Conservation (phyloP, 1,140 invertebrate species). For the Venturia canescens region DNA sequence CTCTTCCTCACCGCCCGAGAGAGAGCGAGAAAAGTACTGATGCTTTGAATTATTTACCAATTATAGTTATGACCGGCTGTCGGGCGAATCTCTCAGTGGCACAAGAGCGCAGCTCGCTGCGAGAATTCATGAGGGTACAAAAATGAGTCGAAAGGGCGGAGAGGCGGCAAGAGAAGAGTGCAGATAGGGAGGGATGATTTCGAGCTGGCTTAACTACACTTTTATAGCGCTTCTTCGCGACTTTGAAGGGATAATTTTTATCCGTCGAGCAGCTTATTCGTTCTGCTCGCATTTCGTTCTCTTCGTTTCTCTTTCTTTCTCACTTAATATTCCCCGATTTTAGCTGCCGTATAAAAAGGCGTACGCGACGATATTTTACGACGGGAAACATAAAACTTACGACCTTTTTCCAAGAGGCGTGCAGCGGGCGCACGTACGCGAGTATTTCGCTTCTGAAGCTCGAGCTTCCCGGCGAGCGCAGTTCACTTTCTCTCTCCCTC, state of each 20-base stretch:
- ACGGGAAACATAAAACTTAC: too few species aligned
- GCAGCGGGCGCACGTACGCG: too few species aligned
- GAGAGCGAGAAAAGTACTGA: slow-evolving; percentile 15
- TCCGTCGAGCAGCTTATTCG: slow-evolving; percentile 45
- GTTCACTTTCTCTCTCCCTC: neutral
- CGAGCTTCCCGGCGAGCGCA: neutral
- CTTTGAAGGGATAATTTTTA: slow-evolving; percentile 55
- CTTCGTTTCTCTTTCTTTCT: neutral
- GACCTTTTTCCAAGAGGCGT: too few species aligned
- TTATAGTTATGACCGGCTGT: slow-evolving; percentile 45
- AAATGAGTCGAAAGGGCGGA: neutral
- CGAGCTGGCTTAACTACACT: slow-evolving; percentile 48
- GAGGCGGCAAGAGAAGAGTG: neutral
- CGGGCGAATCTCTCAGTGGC: neutral
- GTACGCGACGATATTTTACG: too few species aligned
- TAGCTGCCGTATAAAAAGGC: too few species aligned
- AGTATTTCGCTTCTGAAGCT: neutral
- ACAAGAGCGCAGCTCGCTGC: neutral
- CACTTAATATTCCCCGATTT: neutral
- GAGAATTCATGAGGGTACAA: slow-evolving; percentile 11
- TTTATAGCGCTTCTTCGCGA: slow-evolving; percentile 51
- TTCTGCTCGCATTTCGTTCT: slow-evolving; percentile 28
- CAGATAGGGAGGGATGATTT: neutral
- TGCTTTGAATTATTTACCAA: slow-evolving; percentile 49
- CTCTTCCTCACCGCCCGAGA: neutral